Percentiles rank a stretch among this genome's conserved stretches.
Evolutionary conservation across 2,888 invertebrate genomes (phyloP).

Genomic region (Strigamia maritima): DNA sequence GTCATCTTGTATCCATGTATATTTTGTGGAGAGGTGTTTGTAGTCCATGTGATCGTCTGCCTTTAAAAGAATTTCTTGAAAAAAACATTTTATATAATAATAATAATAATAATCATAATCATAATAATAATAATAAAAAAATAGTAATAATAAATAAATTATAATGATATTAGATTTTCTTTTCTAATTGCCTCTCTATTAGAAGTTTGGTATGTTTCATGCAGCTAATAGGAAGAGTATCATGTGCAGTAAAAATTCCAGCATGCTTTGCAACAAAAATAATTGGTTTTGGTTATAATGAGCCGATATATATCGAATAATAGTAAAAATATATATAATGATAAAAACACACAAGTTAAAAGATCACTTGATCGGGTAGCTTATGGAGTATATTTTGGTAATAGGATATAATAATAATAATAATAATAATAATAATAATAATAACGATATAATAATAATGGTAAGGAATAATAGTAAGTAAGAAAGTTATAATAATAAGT

Average conservation of each 20-base stretch:
- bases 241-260: slow-evolving; percentile 40
- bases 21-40: slow-evolving; percentile 41
- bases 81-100: slow-evolving; percentile 25
- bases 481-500: background rate
- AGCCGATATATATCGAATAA: slow-evolving; percentile 5
- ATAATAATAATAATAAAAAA: background rate
- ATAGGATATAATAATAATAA: background rate
- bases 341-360: slow-evolving; percentile 27
- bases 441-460: background rate
- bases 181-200: slow-evolving; percentile 32
- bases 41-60: slow-evolving; percentile 41
- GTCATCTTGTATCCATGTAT: slow-evolving; percentile 36
- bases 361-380: slow-evolving; percentile 32
- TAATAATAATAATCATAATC: background rate
- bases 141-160: background rate
- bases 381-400: slow-evolving; percentile 19
- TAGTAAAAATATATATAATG: background rate
- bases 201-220: slow-evolving; percentile 34
- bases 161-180: slow-evolving; percentile 7
- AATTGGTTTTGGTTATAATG: slow-evolving; percentile 31
- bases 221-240: slow-evolving; percentile 37
- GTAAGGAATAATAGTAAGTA: background rate
- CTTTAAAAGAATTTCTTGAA: slow-evolving; percentile 37
- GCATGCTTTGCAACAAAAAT: slow-evolving; percentile 38
- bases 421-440: slow-evolving; percentile 1